Evolutionary conservation across 2,888 invertebrate genomes (phyloP).

Genomic region (Orthosia incerta): DNA sequence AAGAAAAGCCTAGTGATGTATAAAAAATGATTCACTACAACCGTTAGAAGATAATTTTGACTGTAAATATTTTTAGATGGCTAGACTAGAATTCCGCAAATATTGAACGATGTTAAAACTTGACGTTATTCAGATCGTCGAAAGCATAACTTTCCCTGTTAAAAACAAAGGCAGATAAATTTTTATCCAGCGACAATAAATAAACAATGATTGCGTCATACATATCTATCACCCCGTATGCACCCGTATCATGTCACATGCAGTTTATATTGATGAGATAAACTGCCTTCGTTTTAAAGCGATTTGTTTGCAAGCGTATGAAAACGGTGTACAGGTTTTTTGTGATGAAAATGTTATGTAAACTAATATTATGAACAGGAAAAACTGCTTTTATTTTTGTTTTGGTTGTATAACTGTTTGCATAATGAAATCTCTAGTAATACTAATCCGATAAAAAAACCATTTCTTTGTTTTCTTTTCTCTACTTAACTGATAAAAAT

Average conservation of each 20-base stretch:
- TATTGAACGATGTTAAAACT: background rate
- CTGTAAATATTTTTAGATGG: too few species aligned
- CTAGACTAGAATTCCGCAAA: too few species aligned
- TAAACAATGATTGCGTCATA: slow-evolving; percentile 28
- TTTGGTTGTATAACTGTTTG: background rate
- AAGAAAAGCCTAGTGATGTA: too few species aligned
- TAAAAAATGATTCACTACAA: too few species aligned
- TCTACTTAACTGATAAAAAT: too few species aligned
- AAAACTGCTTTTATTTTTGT: too few species aligned
- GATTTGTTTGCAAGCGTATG: slow-evolving; percentile 20
- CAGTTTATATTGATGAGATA: slow-evolving; percentile 50
- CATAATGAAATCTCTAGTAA: too few species aligned
- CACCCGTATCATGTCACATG: slow-evolving; percentile 54
- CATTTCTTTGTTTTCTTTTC: too few species aligned
- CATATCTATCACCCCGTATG: slow-evolving; percentile 54
- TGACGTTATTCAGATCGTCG: background rate
- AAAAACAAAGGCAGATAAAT: background rate
- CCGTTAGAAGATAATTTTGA: too few species aligned
- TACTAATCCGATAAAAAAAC: too few species aligned
- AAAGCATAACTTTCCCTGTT: background rate
- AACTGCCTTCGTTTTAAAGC: slow-evolving; percentile 23
- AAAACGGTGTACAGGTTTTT: background rate
- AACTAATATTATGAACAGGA: background rate
- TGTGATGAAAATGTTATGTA: background rate
- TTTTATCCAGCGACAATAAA: slow-evolving; percentile 33